Evolutionary conservation across 1,140 invertebrate species (phyloP), one percentile per base, ranked within the genome.

Genomic region (Magallana angulata): DNA sequence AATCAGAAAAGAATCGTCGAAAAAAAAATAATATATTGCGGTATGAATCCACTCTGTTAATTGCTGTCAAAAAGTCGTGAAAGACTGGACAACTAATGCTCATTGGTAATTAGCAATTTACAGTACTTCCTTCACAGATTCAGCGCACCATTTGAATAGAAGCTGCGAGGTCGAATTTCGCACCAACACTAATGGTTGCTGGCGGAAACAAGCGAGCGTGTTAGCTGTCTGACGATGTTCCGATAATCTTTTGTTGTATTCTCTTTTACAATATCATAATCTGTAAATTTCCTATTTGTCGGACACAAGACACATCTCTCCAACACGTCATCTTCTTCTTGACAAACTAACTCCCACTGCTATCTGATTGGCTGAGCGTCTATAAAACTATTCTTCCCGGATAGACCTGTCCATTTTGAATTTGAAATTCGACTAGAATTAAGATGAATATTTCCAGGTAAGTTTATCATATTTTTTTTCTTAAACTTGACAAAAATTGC

Each of bases 21-120:
- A 48, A 48, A 76, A 76, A 71, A 76, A 36, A 76, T 30, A 76
- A 36, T 24, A 30, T 76, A 76, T 76, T 76, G 18, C 68, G 9
- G 68, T 76, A 76, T 76, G 68, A 76, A 76, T 76, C 14, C 68
- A 76, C 36, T 76, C 30, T 30, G 24, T 76, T 30, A 64, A 76
- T 76, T 76, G 68, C 18, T 76, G 68, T 76, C 24, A 76, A 76
- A 76, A 76, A 76, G 68, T 76, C 7, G 68, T 76, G 68, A 76
- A 76, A 76, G 68, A 76, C 68, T 30, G 68, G 68, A 36, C 68
- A 76, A 18, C 68, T 76, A 76, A 76, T 76, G 68, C 68, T 76
- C 24, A 30, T 76, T 76, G 24, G 68, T 76, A 76, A 76, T 76
- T 76, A 76, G 68, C 68, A 76, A 76, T 76, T 76, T 76, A 76